Evolutionary conservation across 2,113 vertebrate species (phyloP), one percentile per base, ranked within the genome.

Genomic region (Pungitius pungitius): DNA sequence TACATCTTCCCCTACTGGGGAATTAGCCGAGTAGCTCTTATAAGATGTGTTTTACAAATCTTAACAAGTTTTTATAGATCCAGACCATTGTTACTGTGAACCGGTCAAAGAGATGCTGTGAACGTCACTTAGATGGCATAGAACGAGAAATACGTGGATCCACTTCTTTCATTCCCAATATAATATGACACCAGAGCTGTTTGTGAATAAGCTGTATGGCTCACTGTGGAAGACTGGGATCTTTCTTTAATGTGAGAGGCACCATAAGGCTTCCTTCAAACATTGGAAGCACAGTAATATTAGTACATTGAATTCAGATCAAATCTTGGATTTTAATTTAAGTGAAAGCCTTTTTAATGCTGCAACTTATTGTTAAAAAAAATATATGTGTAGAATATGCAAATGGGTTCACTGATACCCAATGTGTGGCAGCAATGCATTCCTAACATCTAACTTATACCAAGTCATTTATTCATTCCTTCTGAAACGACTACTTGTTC

Each of bases 11-110:
- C 42, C 3, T 1, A 43, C 1, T 7, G 15, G 40, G 40, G 40
- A 56, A 55, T 12, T 8, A 15, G 40, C 40, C 6, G 1, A 49
- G 8, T 22, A 1, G 18, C 10, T 18, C 18, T 45, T 45, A 18
- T 5, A 40, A 6, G 40, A 42, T 52, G n/a, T 15, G 42, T n/a
- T 42, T 15, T 15, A 15, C 43, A 45, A 18, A 8, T 45, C 43
- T 45, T 17, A 45, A 64, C 33, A 72, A 60, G 47, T 51, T 63
- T 72, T 0, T 60, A 9, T 30, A 62, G 49, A 54, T 45, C 1
- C 49, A 24, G 67, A 79, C 45, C 13, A 54, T 11, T 63, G 20
- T 81, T 60, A 78, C 66, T 81, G 70, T 85, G 71, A 78, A 73
- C 49, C 30, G 35, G 33, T 49, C 9, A 73, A 20, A 40, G 24